Base-by-base conservation (phyloP, 2,888 invertebrate genomes). In the Athripsodes cinereus region DNA sequence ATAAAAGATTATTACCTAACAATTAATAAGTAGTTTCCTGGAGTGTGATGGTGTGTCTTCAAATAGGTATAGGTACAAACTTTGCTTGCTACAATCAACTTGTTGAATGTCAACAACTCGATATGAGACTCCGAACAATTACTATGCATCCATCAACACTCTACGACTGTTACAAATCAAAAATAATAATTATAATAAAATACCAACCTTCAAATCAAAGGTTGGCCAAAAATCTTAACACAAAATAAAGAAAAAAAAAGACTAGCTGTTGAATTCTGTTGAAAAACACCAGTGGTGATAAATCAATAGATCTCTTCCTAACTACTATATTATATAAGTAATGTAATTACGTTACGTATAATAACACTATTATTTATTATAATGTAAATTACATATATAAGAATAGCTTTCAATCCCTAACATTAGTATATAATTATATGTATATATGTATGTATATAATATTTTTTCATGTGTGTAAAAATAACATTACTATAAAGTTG, bases 381-480 rank as follows among this genome's bases (percentile, higher is more conserved):
- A n/a, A n/a, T 13, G 40, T 40, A 40, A 40, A 40, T 40, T 40
- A 40, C 40, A 40, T 40, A 40, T 40, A 40, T 40, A 40, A 40
- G 40, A 40, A 40, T 40, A 40, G 40, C 40, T 40, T 40, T 40
- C 40, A 40, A 40, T 40, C 40, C 40, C 40, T 48, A 57, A 52
- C 16, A 22, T 22, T 54, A 54, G 40, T 54, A 54, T 54, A 54
- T 54, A 54, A 54, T 47, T 46, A 46, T 46, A 31, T 22, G 22
- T 53, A 21, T 35, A 54, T 47, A 22, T 53, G 46, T 53, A 46
- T 53, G 26, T 44, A 54, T 54, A 54, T 54, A 54, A 26, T 44
- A 26, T 44, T 46, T 54, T 46, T 47, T 40, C 47, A 54, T 54
- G 16, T 40, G 40, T 40, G 40, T 40, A 40, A 40, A 40, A 40